These are phyloP conservation scores for Hoplostethus mediterraneus DNA, from an alignment of 2,797 vertebrate species.

Conservation along the genomic window DNA sequence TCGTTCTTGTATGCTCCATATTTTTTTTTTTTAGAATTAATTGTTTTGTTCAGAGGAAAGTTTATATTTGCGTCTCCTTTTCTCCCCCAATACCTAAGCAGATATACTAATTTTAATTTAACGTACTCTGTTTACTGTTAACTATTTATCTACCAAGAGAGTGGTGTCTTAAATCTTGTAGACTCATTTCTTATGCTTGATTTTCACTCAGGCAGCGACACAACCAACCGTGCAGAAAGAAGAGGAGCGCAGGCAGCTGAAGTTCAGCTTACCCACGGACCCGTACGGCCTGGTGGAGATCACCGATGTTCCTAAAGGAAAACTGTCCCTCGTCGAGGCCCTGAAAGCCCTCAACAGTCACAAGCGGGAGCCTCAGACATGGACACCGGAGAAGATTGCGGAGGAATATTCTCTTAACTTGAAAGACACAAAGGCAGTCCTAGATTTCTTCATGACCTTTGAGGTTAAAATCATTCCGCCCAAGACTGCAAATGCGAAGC, in stretches of 20 bases:
- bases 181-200: neutral
- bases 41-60: no score
- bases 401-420: slow-evolving; percentile 89
- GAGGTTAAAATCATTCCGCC: slow-evolving; percentile 84
- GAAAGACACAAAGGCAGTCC: slow-evolving; percentile 87
- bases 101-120: no score
- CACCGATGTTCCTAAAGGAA: slow-evolving; percentile 89
- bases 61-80: no score
- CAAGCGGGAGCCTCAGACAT: slow-evolving; percentile 86
- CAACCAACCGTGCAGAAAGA: neutral
- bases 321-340: slow-evolving; percentile 89
- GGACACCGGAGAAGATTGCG: slow-evolving; percentile 91
- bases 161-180: neutral
- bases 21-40: no score
- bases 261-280: slow-evolving; percentile 73
- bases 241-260: slow-evolving; percentile 78
- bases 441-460: slow-evolving; percentile 92
- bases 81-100: no score
- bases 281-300: slow-evolving; percentile 69
- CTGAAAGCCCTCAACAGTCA: slow-evolving; percentile 89
- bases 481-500: slow-evolving; percentile 71
- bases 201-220: slow-evolving; percentile 29
- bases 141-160: no score
- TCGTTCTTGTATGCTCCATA: no score
- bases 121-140: no score